Percentiles rank a stretch among this genome's conserved stretches.
Conservation (phyloP, 2,888 invertebrate species). For the Rhagonycha fulva region DNA sequence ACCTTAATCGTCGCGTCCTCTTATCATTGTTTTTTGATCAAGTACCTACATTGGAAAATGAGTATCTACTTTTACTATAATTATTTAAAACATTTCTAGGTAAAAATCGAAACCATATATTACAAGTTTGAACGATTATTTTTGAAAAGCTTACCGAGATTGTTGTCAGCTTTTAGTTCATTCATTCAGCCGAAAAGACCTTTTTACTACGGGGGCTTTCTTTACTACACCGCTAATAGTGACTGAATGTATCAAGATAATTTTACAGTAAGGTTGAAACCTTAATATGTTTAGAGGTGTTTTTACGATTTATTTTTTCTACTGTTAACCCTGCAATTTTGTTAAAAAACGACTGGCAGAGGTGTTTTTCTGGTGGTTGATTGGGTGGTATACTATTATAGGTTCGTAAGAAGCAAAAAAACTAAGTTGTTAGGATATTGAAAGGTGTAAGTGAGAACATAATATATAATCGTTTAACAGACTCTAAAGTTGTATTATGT, state of each 20-base stretch:
- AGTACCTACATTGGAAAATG: too few species aligned
- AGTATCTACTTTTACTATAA: background rate
- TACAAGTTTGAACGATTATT: background rate
- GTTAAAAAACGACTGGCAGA: background rate
- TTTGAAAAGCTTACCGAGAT: background rate
- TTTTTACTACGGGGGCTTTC: background rate
- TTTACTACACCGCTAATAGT: slow-evolving; percentile 2
- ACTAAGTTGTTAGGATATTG: background rate
- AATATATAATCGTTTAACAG: background rate
- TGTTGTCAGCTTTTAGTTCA: background rate
- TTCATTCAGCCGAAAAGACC: background rate
- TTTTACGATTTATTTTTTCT: background rate
- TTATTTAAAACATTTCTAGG: background rate
- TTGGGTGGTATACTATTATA: background rate
- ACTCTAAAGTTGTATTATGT: background rate
- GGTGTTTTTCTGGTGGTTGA: background rate
- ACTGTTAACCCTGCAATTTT: background rate
- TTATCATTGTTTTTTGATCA: background rate
- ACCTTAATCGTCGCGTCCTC: background rate
- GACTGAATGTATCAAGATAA: background rate
- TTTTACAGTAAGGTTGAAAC: background rate
- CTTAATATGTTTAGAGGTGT: background rate
- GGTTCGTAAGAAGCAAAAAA: background rate
- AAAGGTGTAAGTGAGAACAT: background rate
- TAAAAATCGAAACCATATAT: background rate